phyloP scores from a whole-genome alignment of 2,888 invertebrate genomes.

The Mactromeris polynyma region DNA sequence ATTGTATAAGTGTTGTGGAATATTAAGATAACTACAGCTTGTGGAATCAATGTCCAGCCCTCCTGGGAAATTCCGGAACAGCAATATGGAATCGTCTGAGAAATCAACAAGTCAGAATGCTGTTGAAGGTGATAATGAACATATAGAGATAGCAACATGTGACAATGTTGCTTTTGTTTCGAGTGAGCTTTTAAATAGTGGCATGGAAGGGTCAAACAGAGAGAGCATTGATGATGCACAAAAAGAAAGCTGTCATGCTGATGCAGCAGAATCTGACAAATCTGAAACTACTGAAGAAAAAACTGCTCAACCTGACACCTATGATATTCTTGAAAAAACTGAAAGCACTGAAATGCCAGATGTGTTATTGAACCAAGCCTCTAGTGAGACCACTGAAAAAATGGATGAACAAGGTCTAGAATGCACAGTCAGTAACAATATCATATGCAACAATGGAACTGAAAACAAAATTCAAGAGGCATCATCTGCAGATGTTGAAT shows the following conservation, averaged over 20 bases:
- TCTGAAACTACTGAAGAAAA: background rate
- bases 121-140: background rate
- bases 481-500: background rate
- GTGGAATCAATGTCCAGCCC: constrained; percentile 8
- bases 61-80: background rate
- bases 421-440: background rate
- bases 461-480: background rate
- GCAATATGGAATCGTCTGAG: background rate
- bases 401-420: background rate
- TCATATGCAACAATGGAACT: background rate
- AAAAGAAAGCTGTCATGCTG: background rate
- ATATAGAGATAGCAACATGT: background rate
- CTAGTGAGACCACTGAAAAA: background rate
- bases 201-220: background rate
- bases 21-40: background rate
- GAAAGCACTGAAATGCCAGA: background rate
- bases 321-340: background rate
- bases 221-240: background rate
- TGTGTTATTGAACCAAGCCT: background rate
- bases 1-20: background rate
- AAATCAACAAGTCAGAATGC: background rate
- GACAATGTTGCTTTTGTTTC: background rate
- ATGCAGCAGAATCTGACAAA: background rate
- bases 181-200: background rate
- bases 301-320: background rate